Conservation (phyloP, 2,113 vertebrate genomes). For the Dicaeum eximium region DNA sequence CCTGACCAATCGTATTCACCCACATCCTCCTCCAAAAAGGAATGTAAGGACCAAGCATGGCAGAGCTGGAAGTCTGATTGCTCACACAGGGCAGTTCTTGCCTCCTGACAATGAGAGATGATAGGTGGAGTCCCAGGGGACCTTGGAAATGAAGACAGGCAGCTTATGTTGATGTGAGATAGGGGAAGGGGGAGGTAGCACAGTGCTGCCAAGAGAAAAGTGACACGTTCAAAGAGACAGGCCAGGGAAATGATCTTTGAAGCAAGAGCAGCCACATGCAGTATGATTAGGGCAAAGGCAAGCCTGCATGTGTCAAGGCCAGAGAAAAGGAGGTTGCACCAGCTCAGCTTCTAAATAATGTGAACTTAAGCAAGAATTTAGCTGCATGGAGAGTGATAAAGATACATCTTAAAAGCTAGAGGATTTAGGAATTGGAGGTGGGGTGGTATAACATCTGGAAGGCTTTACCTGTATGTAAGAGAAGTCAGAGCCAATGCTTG, state of each 20-base stretch:
- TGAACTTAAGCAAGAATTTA: background rate
- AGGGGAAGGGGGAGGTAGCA: background rate
- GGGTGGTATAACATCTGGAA: background rate
- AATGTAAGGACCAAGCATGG: background rate
- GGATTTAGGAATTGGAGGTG: background rate
- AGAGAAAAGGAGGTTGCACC: background rate
- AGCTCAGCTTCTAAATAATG: background rate
- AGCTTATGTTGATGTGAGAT: slow-evolving; percentile 25
- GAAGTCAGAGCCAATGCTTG: background rate
- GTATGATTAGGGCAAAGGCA: background rate
- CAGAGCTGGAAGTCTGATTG: background rate
- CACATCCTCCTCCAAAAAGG: background rate
- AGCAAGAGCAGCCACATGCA: background rate
- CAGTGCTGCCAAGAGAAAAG: background rate
- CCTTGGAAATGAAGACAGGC: slow-evolving; percentile 36
- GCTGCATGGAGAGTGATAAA: background rate
- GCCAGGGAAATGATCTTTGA: slow-evolving; percentile 41
- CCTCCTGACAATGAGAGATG: slow-evolving; percentile 38
- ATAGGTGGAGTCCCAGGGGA: background rate
- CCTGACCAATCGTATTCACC: background rate
- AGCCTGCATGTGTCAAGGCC: background rate
- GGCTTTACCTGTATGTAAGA: background rate
- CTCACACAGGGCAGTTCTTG: background rate
- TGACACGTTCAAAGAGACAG: slow-evolving; percentile 39
- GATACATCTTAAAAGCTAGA: background rate